Evolutionary conservation across 1,140 invertebrate genomes (phyloP).

Genomic region (Calephelis virginiensis): DNA sequence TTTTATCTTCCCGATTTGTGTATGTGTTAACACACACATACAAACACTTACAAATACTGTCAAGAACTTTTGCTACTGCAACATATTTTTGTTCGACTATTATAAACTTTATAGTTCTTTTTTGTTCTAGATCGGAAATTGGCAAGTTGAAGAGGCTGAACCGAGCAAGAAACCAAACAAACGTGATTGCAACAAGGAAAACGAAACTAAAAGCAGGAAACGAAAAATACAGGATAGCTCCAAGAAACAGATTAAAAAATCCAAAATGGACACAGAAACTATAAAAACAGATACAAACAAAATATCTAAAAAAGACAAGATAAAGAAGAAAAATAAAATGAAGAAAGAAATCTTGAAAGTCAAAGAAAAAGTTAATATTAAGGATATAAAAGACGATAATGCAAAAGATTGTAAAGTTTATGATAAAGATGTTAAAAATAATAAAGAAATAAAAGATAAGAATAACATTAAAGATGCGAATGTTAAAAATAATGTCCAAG

Average conservation of each 20-base stretch:
- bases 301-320: slow-evolving; percentile 22
- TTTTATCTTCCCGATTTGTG: too few relatives aligned
- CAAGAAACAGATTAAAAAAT: slow-evolving; percentile 27
- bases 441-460: slow-evolving; percentile 23
- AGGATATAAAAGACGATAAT: slow-evolving; percentile 22
- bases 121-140: slow-evolving; percentile 46
- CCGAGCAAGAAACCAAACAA: slow-evolving; percentile 35
- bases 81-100: too few relatives aligned
- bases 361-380: slow-evolving; percentile 20
- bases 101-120: not conserved
- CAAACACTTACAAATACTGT: too few relatives aligned
- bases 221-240: slow-evolving; percentile 19
- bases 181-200: slow-evolving; percentile 38
- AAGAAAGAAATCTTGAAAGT: slow-evolving; percentile 22
- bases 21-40: too few relatives aligned
- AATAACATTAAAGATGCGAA: slow-evolving; percentile 21
- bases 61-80: too few relatives aligned
- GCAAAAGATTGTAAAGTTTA: slow-evolving; percentile 20
- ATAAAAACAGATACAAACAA: slow-evolving; percentile 27
- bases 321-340: slow-evolving; percentile 29
- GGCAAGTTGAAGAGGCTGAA: slow-evolving; percentile 51
- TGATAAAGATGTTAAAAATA: slow-evolving; percentile 3
- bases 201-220: slow-evolving; percentile 36
- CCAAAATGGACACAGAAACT: slow-evolving; percentile 28
- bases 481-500: slow-evolving; percentile 17